Conservation (phyloP, 2,113 vertebrate species). For the Pelecanus crispus region DNA sequence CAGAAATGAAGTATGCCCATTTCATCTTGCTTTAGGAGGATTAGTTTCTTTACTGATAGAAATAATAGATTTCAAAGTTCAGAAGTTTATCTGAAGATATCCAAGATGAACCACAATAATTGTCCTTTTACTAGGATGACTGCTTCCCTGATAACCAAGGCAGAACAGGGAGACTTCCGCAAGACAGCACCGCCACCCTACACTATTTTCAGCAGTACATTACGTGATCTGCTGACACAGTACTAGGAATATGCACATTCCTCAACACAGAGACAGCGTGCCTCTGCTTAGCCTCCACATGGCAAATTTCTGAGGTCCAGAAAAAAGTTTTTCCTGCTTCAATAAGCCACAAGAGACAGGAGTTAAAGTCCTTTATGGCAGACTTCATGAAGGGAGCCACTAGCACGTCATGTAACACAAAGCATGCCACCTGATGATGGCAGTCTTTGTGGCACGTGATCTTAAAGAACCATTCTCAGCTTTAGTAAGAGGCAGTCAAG, state of each 20-base stretch:
- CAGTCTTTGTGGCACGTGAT: background rate
- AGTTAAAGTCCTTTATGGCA: background rate
- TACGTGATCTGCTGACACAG: background rate
- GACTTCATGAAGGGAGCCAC: background rate
- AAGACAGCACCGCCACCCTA: background rate
- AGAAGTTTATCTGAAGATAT: background rate
- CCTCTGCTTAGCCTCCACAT: background rate
- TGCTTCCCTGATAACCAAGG: background rate
- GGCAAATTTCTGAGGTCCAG: background rate
- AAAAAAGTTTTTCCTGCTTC: background rate
- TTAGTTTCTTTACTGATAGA: background rate
- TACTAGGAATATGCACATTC: background rate
- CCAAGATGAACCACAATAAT: background rate
- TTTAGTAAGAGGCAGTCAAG: background rate
- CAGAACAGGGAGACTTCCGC: background rate
- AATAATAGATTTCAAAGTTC: background rate
- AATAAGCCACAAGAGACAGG: background rate
- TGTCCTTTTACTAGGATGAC: background rate
- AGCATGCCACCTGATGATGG: background rate
- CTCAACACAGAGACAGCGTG: background rate
- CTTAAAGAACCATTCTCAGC: background rate
- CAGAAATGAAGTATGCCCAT: background rate
- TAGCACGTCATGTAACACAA: background rate
- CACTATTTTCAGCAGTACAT: background rate
- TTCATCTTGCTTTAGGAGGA: background rate